These are phyloP conservation scores for Pandemis cinnamomeana DNA, from an alignment of 2,888 invertebrate genomes.

Conservation along the genomic window DNA sequence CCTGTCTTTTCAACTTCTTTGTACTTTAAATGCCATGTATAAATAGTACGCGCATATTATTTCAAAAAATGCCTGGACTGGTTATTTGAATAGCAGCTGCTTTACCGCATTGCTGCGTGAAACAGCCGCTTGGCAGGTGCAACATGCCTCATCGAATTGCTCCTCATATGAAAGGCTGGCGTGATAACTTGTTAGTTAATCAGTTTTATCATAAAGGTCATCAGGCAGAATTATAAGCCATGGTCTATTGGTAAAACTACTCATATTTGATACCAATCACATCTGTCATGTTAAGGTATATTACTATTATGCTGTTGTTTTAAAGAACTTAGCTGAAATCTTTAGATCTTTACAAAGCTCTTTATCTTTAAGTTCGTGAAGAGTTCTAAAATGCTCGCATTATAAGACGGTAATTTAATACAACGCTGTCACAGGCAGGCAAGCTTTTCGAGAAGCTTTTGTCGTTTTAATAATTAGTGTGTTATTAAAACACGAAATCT, in stretches of 20 bases:
- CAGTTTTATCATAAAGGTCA: slow-evolving; percentile 18
- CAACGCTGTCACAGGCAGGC: slow-evolving; percentile 24
- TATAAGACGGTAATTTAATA: slow-evolving; percentile 23
- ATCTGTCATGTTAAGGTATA: slow-evolving; percentile 3
- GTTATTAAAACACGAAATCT: slow-evolving; percentile 32
- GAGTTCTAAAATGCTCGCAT: slow-evolving; percentile 5
- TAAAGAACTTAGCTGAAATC: not conserved
- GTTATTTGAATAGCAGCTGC: slow-evolving; percentile 43
- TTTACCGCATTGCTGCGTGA: slow-evolving; percentile 35
- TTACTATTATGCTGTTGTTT: not conserved
- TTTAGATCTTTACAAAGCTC: slow-evolving; percentile 13
- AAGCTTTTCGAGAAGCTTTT: slow-evolving; percentile 24
- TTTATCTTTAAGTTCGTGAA: slow-evolving; percentile 18
- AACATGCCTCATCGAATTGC: slow-evolving; percentile 31
- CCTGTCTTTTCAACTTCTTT: slow-evolving; percentile 31
- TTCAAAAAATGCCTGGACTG: slow-evolving; percentile 37
- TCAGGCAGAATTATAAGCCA: not conserved
- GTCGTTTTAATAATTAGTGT: slow-evolving; percentile 41
- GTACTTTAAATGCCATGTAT: slow-evolving; percentile 29
- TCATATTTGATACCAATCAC: slow-evolving; percentile 12
- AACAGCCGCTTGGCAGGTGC: slow-evolving; percentile 39
- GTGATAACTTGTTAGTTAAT: slow-evolving; percentile 3
- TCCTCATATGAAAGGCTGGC: slow-evolving; percentile 29
- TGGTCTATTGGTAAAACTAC: slow-evolving; percentile 24
- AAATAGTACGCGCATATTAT: slow-evolving; percentile 32